Evolutionary conservation across 2,888 invertebrate genomes (phyloP).

Genomic region (Volucella bombylans): DNA sequence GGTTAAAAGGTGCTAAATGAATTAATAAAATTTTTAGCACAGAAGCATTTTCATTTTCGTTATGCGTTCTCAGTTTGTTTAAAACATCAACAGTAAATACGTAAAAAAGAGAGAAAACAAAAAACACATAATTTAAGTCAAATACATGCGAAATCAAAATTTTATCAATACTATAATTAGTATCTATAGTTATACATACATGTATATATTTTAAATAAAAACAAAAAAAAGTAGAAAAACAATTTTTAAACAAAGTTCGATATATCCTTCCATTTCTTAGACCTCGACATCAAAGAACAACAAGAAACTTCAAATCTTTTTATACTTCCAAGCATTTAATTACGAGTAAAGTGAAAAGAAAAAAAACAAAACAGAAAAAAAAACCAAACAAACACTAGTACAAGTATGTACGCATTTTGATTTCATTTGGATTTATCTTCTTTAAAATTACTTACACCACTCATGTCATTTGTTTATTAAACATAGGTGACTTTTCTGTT

Average conservation of each 20-base stretch:
- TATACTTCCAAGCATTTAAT: slow-evolving; percentile 67
- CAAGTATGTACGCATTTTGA: slow-evolving; percentile 14
- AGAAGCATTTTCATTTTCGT: slow-evolving; percentile 51
- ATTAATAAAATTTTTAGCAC: slow-evolving; percentile 58
- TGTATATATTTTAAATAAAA: background rate
- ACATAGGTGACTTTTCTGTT: background rate
- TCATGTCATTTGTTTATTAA: background rate
- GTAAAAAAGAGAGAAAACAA: slow-evolving; percentile 24
- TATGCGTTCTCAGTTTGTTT: slow-evolving; percentile 37
- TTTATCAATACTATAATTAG: slow-evolving; percentile 60
- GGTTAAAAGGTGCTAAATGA: slow-evolving; percentile 67
- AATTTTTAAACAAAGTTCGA: slow-evolving; percentile 55
- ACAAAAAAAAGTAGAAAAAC: slow-evolving; percentile 41
- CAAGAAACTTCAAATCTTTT: slow-evolving; percentile 55
- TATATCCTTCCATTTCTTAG: slow-evolving; percentile 73
- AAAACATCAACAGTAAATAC: slow-evolving; percentile 9
- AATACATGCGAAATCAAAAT: slow-evolving; percentile 73
- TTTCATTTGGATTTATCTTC: slow-evolving; percentile 11
- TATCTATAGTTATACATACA: slow-evolving; percentile 59
- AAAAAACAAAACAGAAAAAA: slow-evolving; percentile 34
- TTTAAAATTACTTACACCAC: background rate
- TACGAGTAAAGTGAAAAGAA: slow-evolving; percentile 19
- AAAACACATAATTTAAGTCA: slow-evolving; percentile 72
- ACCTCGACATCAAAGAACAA: slow-evolving; percentile 61
- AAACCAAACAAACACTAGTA: slow-evolving; percentile 28